These are phyloP conservation scores for Campoletis raptor DNA, from an alignment of 2,888 invertebrate genomes.

Conservation along the genomic window DNA sequence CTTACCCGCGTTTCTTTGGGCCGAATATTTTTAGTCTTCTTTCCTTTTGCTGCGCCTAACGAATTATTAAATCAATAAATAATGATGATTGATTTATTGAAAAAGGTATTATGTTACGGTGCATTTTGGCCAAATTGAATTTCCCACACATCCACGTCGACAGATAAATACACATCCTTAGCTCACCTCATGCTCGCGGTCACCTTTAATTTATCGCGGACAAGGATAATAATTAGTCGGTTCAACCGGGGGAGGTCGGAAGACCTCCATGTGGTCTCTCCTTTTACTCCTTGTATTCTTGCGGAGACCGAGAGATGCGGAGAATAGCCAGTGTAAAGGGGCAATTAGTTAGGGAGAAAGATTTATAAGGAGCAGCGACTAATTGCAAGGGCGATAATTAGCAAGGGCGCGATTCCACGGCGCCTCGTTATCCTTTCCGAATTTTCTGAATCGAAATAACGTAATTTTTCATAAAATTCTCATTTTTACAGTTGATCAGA, in stretches of 20 bases:
- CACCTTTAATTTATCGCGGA: constrained; percentile 78
- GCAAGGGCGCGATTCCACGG: constrained; percentile 60
- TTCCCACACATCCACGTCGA: not conserved
- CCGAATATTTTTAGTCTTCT: not conserved
- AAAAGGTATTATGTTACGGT: not conserved
- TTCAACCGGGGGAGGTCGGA: constrained; percentile 74
- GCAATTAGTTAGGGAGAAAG: constrained; percentile 78
- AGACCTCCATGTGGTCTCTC: constrained; percentile 54
- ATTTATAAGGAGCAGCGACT: constrained; percentile 78
- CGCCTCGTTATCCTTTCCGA: constrained; percentile 33
- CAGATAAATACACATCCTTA: not conserved
- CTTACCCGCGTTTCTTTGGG: not conserved
- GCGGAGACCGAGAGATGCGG: constrained; percentile 11
- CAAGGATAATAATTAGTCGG: constrained; percentile 80
- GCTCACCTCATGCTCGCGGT: constrained; percentile 57
- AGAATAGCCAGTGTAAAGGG: constrained; percentile 72
- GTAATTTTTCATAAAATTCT: not conserved
- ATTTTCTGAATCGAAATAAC: not conserved
- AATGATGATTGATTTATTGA: not conserved
- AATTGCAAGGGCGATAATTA: constrained; percentile 79
- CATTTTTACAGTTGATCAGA: not conserved
- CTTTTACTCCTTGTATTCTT: constrained; percentile 1
- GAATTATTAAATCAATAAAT: not conserved
- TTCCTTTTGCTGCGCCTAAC: not conserved
- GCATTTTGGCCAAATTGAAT: not conserved